Evolutionary conservation across 1,140 invertebrate genomes (phyloP), one percentile per base, ranked within the genome.

Genomic region (Macrobrachium nipponense): DNA sequence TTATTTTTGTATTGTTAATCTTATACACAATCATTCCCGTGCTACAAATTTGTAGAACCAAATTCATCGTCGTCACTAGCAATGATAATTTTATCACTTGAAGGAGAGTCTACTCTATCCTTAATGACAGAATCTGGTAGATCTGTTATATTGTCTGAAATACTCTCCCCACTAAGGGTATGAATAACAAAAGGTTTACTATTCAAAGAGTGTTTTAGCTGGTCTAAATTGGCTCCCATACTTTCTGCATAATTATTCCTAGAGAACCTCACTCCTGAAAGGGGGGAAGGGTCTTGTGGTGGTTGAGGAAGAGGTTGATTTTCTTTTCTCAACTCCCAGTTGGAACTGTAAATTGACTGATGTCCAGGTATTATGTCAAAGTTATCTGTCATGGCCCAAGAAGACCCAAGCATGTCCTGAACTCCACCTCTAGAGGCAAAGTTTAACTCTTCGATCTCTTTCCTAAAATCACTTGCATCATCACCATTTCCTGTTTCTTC

Each of bases 401-500:
- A 82, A 1, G 72, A 79, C 44, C 77, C 77, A 14, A 88, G 64
- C 80, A 88, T 87, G 58, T 82, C 82, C n/a, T 82, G 64, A 8
- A 88, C 75, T 8, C 87, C 87, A 17, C 85, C 75, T 18, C 84
- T 43, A 15, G 86, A 82, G 18, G 81, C 60, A 43, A 51, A 23
- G 18, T 82, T 88, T 5, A 89, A 44, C 43, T 86, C 36, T 14
- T 87, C 80, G 20, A 90, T 75, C 17, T 80, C 43, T 51, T 62
- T 80, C 1, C 58, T 36, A 44, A 76, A 86, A 17, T 20, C 62
- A 0, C 66, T 59, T 10, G 87, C 84, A 3, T 87, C 76, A 3
- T 87, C 77, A 8, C 66, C 43, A 78, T 85, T 87, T 5, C 82
- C 86, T 17, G 81, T 78, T 23, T 95, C 94, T 60, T 92, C 91